These are phyloP conservation scores for Cromileptes altivelis DNA, from an alignment of 2,113 vertebrate species.

Conservation along the genomic window DNA sequence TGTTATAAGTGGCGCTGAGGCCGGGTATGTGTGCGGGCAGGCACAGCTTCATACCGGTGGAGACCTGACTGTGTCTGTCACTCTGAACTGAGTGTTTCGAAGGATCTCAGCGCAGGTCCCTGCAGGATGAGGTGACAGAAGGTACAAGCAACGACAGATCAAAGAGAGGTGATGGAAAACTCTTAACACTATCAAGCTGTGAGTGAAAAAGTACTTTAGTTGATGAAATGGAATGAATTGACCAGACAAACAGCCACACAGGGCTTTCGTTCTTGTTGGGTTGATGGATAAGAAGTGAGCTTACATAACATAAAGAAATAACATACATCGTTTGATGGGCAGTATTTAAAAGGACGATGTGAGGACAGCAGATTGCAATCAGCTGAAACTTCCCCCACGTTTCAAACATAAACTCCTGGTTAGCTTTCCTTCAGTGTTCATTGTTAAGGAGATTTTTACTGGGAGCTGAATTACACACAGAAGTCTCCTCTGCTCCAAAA, in stretches of 20 bases:
- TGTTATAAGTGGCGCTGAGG: constrained; percentile 23
- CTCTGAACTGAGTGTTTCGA: constrained; percentile 44
- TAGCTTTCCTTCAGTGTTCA: no score
- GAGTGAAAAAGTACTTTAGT: constrained; percentile 58
- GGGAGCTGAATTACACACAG: no score
- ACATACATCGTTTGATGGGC: not conserved
- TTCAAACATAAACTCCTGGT: no score
- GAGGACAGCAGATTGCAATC: no score
- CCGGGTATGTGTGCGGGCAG: not conserved
- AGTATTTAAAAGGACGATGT: no score
- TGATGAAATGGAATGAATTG: constrained; percentile 63
- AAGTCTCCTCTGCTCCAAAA: no score
- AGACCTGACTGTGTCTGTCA: constrained; percentile 34
- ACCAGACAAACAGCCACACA: constrained; percentile 35
- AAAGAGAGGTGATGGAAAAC: constrained; percentile 7
- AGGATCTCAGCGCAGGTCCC: constrained; percentile 37
- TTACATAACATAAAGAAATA: not conserved
- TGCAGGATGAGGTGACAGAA: constrained; percentile 31
- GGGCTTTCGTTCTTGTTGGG: not conserved
- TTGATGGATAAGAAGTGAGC: constrained; percentile 8
- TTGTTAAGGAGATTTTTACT: no score
- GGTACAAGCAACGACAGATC: constrained; percentile 3
- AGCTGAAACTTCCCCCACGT: no score
- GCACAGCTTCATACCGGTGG: constrained; percentile 1
- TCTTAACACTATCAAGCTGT: constrained; percentile 46